Evolutionary conservation across 2,888 invertebrate genomes (phyloP), one percentile per base, ranked within the genome.

Genomic region (Cerastoderma edule): DNA sequence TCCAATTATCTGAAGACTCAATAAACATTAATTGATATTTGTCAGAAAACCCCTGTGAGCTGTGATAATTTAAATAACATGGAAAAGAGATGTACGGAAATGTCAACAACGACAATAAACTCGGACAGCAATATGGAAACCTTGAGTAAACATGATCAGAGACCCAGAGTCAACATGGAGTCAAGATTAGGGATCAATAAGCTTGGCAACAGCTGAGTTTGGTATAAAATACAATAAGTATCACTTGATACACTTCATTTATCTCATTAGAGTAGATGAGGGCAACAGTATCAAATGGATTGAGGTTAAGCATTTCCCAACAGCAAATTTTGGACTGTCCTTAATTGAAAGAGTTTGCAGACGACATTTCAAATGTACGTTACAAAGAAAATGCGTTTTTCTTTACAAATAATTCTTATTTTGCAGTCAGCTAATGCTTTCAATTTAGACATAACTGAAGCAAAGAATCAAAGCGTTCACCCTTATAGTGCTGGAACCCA

Each of bases 131-230:
- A 60, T 39, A 24, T 24, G 27, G 39, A 60, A 32, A 60, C 33
- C 3, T 60, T 60, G 60, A 39, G 19, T 39, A 60, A 60, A 60
- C 35, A 60, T 1, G 8, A n/a, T 10, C 39, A 39, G 60, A 60
- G 60, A 60, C 39, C 39, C 35, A 60, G 39, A 60, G 60, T 60
- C 60, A 60, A 60, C 60, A 60, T 22, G n/a, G 24, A 60, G 60
- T 60, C 60, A 60, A 60, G 60, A 60, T 60, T 60, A 39, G 13
- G 60, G 60, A 27, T 60, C 60, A 39, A 60, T 60, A 60, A 27
- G 22, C 24, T n/a, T n/a, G n/a, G 39, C 60, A 60, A 60, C 60
- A 60, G 60, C 60, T 60, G 60, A 39, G 60, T n/a, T n/a, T n/a
- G 22, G 57, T 39, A 39, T 39, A 60, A 30, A 56, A 30, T 13